A percentile compares a stretch with the other conserved stretches of the same genome.
These are phyloP conservation scores for Gryon sp. DNA, from an alignment of 1,140 invertebrate species.

Conservation along the genomic window DNA sequence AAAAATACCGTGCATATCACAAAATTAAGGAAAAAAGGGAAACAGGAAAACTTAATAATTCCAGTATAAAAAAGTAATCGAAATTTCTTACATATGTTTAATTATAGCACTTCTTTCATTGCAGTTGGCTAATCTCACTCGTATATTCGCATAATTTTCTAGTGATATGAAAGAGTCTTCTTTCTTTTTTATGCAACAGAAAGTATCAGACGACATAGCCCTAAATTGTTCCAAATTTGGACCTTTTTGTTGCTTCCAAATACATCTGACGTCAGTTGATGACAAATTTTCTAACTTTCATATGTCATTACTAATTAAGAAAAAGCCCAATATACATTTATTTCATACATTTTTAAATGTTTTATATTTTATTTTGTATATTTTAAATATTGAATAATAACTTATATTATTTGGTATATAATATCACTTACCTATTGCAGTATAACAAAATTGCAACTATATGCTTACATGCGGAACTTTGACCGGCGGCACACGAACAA, in stretches of 20 bases:
- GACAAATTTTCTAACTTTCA: conserved; percentile 14
- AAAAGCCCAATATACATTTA: too few species aligned
- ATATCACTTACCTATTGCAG: not conserved
- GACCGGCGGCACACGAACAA: not conserved
- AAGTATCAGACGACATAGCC: conserved; percentile 14
- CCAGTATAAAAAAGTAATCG: too few species aligned
- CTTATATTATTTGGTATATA: not conserved
- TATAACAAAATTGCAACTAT: not conserved
- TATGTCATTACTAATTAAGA: conserved; percentile 27
- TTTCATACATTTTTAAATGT: not conserved
- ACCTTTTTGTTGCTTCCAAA: conserved; percentile 27
- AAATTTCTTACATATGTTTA: conserved; percentile 25
- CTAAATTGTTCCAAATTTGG: conserved; percentile 17
- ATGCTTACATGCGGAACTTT: not conserved
- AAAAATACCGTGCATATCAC: too few species aligned
- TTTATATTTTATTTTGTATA: not conserved
- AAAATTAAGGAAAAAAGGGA: too few species aligned
- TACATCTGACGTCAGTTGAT: conserved; percentile 21
- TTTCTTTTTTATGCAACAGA: conserved; percentile 28
- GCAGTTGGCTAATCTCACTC: conserved; percentile 14
- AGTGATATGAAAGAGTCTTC: not conserved
- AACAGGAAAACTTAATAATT: too few species aligned
- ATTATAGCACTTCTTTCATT: conserved; percentile 3
- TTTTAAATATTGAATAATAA: not conserved
- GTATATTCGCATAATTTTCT: not conserved